Evolutionary conservation across 2,888 invertebrate species (phyloP).

Genomic region (Stenolophus ochropezus): DNA sequence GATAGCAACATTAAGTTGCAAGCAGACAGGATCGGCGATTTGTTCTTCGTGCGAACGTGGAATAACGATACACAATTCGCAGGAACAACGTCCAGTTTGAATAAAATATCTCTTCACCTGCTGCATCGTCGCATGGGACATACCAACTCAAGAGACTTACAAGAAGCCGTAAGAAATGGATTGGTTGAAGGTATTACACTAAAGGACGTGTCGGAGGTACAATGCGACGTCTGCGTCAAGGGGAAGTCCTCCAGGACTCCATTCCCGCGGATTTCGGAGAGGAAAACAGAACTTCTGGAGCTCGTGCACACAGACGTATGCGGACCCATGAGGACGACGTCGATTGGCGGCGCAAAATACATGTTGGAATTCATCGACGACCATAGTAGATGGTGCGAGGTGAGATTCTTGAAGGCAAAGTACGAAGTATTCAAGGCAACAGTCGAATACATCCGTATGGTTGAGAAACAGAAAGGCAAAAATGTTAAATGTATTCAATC

Average conservation of each 20-base stretch:
- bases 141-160: no score
- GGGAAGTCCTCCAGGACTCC: no score
- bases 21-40: no score
- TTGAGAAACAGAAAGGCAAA: slow-evolving; percentile 49
- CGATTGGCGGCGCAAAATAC: slow-evolving; percentile 59
- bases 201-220: no score
- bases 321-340: slow-evolving; percentile 52
- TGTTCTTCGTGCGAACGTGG: neutral
- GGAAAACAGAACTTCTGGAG: neutral
- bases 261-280: slow-evolving; percentile 61
- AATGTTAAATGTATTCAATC: slow-evolving; percentile 12
- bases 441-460: slow-evolving; percentile 60
- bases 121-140: no score
- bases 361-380: slow-evolving; percentile 64
- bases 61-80: slow-evolving; percentile 42
- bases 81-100: neutral
- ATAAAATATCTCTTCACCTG: no score
- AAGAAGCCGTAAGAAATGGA: no score
- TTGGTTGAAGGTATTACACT: no score
- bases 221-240: no score
- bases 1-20: no score
- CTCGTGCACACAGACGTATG: slow-evolving; percentile 12
- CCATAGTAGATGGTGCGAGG: slow-evolving; percentile 45
- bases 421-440: slow-evolving; percentile 59
- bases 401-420: slow-evolving; percentile 62